phyloP scores from a whole-genome alignment of 2,797 vertebrate species.

The Sebastes melanostomus region DNA sequence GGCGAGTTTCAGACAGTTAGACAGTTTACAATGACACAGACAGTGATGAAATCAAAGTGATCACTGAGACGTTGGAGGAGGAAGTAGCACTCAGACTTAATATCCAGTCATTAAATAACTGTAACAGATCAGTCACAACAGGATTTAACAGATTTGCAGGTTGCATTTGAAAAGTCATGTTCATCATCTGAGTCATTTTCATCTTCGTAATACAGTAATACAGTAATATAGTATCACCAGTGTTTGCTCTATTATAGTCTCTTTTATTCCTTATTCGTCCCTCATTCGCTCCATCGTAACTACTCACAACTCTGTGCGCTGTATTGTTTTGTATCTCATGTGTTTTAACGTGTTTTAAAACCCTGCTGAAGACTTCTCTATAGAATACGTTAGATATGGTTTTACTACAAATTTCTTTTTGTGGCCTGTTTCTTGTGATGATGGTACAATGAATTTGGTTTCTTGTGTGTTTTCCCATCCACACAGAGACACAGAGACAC shows the following conservation, averaged over 20 bases:
- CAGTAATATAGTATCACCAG: no score
- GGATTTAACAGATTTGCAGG: no score
- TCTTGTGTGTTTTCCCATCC: neutral
- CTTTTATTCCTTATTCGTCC: neutral
- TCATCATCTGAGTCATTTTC: no score
- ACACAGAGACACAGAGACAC: neutral
- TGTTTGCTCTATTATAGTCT: neutral
- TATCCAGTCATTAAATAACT: no score
- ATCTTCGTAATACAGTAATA: no score
- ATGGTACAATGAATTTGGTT: neutral
- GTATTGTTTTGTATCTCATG: neutral
- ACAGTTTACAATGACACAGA: neutral
- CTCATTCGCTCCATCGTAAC: neutral
- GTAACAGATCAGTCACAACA: no score
- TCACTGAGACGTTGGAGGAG: no score
- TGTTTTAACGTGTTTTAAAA: neutral
- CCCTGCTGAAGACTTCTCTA: neutral
- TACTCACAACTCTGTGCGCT: rapidly evolving
- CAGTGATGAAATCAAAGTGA: neutral
- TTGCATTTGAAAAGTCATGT: no score
- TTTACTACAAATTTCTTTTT: neutral
- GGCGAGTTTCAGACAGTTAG: neutral
- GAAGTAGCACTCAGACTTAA: no score
- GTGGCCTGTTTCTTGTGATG: neutral
- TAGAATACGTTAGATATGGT: neutral